Evolutionary conservation across 2,888 invertebrate genomes (phyloP).

Genomic region (Labia minor): DNA sequence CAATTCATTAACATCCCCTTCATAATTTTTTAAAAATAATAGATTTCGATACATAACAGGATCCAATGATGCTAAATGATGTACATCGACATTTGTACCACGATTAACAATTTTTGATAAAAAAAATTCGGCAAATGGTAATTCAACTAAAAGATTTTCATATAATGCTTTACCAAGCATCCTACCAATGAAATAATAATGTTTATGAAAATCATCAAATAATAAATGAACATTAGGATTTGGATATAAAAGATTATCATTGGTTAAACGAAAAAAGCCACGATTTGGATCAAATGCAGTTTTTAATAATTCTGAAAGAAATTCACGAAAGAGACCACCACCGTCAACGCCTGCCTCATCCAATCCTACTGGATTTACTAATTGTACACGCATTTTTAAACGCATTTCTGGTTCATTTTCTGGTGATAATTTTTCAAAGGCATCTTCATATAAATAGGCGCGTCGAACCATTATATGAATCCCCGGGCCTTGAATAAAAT

Average conservation of each 20-base stretch:
- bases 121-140: conserved; percentile 94
- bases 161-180: conserved; percentile 93
- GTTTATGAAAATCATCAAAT: conserved; percentile 75
- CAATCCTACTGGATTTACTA: conserved; percentile 80
- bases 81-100: conserved; percentile 68
- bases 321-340: conserved; percentile 92
- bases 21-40: conserved; percentile 73
- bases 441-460: conserved; percentile 95
- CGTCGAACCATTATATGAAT: conserved; percentile 70
- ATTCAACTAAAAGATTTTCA: conserved; percentile 86
- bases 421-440: conserved; percentile 82
- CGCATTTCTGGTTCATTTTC: conserved; percentile 84
- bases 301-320: conserved; percentile 83
- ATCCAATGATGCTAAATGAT: conserved; percentile 87
- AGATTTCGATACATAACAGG: conserved; percentile 85
- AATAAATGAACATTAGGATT: conserved; percentile 84
- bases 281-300: conserved; percentile 94
- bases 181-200: conserved; percentile 90
- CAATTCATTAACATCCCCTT: conserved; percentile 74
- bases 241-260: conserved; percentile 88
- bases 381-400: conserved; percentile 73
- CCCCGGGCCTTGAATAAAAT: conserved; percentile 63
- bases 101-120: conserved; percentile 76
- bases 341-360: conserved; percentile 97
- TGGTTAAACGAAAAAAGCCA: conserved; percentile 80